Conservation (phyloP, 2,113 vertebrate species). For the Carassius gibelio region DNA sequence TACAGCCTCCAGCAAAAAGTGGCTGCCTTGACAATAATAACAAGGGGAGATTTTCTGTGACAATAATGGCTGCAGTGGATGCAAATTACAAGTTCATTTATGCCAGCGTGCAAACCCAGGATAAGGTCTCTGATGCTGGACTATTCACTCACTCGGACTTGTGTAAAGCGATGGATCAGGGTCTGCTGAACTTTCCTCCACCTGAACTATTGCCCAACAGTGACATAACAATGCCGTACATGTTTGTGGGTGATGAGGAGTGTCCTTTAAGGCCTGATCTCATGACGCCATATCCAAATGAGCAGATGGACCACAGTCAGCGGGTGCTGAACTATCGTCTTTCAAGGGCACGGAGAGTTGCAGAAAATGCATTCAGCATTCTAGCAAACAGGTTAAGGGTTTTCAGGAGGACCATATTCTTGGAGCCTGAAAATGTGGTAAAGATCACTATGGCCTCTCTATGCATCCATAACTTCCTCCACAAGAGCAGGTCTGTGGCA, state of each 20-base stretch:
- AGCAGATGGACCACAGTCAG: slow-evolving; percentile 21
- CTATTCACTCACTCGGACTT: slow-evolving; percentile 25
- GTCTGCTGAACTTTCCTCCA: slow-evolving; percentile 27
- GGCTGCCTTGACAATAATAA: slow-evolving; percentile 7
- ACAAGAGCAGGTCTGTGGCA: slow-evolving; percentile 29
- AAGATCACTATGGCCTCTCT: slow-evolving; percentile 47
- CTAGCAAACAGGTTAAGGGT: slow-evolving; percentile 42
- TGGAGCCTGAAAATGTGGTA: slow-evolving; percentile 38
- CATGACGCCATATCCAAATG: slow-evolving; percentile 23
- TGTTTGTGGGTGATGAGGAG: slow-evolving; percentile 43
- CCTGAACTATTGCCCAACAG: slow-evolving; percentile 16
- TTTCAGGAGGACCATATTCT: slow-evolving; percentile 30
- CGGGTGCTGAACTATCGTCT: slow-evolving; percentile 32
- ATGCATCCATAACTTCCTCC: slow-evolving; percentile 50
- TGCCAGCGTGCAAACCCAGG: slow-evolving; percentile 24
- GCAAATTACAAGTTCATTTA: slow-evolving; percentile 51
- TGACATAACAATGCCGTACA: slow-evolving; percentile 16
- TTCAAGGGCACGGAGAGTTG: slow-evolving; percentile 6
- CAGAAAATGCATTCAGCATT: slow-evolving; percentile 51
- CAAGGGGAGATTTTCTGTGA: slow-evolving; percentile 18
- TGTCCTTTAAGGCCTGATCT: slow-evolving; percentile 28
- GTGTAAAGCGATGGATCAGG: slow-evolving; percentile 27
- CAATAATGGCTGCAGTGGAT: slow-evolving; percentile 47
- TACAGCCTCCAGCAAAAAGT: slow-evolving; percentile 37
- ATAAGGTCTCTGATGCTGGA: slow-evolving; percentile 31